Conservation (phyloP, 2,888 invertebrate genomes). For the Mystacides longicornis region DNA sequence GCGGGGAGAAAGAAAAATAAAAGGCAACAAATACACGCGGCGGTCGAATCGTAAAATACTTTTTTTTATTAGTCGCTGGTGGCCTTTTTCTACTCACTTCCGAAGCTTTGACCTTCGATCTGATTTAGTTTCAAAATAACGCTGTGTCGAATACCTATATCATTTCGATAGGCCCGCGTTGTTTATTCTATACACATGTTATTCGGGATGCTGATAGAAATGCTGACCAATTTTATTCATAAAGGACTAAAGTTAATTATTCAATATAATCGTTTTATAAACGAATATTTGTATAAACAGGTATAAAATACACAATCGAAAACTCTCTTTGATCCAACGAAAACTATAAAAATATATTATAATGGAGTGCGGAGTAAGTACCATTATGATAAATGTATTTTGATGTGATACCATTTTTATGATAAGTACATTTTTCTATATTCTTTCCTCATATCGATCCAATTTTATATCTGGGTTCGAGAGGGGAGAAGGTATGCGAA, state of each 20-base stretch:
- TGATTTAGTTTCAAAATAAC: too few species aligned
- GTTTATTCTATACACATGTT: too few species aligned
- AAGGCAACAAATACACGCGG: conserved; percentile 22
- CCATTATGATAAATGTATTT: background rate
- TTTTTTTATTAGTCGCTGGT: conserved; percentile 22
- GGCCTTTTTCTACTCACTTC: conserved; percentile 8
- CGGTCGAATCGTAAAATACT: conserved; percentile 26
- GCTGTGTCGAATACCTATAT: too few species aligned
- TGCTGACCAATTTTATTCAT: too few species aligned
- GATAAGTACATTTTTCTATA: background rate
- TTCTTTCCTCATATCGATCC: background rate
- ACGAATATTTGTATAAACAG: too few species aligned
- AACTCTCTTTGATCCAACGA: background rate
- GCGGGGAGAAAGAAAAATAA: conserved; percentile 23
- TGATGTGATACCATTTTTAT: background rate
- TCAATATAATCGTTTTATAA: too few species aligned
- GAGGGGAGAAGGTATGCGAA: background rate
- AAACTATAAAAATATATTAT: background rate
- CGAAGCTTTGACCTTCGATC: too few species aligned
- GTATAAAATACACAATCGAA: too few species aligned
- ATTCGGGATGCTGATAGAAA: too few species aligned
- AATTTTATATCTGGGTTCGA: background rate
- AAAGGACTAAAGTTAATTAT: too few species aligned
- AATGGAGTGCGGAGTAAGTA: too few species aligned
- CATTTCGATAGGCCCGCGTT: too few species aligned